These are phyloP conservation scores for Neomonachus schauinslandi DNA, from an alignment of 2,113 vertebrate species.

Conservation along the genomic window DNA sequence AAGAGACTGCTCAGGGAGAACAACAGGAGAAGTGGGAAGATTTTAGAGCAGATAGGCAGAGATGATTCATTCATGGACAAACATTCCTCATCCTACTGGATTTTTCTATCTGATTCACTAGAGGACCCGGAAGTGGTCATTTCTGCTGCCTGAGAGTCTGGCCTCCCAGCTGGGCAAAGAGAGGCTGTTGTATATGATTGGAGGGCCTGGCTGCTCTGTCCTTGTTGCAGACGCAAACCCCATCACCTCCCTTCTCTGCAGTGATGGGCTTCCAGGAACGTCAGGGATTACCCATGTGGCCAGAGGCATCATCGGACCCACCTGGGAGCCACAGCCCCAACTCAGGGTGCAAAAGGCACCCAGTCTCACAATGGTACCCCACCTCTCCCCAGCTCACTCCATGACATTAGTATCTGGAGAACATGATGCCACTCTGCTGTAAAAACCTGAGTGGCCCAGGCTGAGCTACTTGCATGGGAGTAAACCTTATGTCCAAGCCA, in stretches of 20 bases:
- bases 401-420: background rate
- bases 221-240: background rate
- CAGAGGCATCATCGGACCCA: background rate
- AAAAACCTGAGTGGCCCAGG: background rate
- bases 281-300: background rate
- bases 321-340: background rate
- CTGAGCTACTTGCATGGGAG: background rate
- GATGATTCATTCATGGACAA: background rate
- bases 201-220: background rate
- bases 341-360: background rate
- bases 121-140: background rate
- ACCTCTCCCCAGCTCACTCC: background rate
- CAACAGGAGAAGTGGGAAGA: background rate
- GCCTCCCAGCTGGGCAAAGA: background rate
- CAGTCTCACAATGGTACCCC: background rate
- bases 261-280: background rate
- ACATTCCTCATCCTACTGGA: background rate
- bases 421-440: background rate
- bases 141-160: background rate
- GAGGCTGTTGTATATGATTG: background rate
- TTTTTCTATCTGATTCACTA: background rate
- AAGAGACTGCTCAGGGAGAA: background rate
- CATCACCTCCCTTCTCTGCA: background rate
- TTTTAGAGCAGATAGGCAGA: background rate
- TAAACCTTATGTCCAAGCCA: background rate